Evolutionary conservation across 2,113 vertebrate genomes (phyloP).

Genomic region (Oplegnathus fasciatus): DNA sequence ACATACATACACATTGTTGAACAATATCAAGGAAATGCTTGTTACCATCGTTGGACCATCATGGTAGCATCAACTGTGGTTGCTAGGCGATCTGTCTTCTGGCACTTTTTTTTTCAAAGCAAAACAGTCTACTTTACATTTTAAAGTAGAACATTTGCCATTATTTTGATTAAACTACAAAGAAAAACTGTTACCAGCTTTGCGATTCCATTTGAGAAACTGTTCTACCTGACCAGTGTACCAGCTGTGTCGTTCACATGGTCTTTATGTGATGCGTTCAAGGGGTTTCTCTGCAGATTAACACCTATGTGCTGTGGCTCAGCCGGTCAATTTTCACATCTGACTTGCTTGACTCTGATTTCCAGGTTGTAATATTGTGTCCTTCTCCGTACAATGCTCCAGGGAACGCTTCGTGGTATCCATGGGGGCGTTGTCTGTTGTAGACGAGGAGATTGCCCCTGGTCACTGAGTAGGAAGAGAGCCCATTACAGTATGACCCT

Average conservation of each 20-base stretch:
- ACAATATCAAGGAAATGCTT: background rate
- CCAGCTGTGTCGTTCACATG: background rate
- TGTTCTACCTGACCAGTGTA: background rate
- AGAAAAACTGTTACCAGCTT: background rate
- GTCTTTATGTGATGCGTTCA: background rate
- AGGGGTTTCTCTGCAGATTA: slow-evolving; percentile 25
- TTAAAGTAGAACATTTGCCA: background rate
- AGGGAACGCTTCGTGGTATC: slow-evolving; percentile 36
- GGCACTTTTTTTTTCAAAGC: background rate
- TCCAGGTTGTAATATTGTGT: slow-evolving; percentile 42
- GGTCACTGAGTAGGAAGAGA: slow-evolving; percentile 76
- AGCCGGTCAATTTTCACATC: slow-evolving; percentile 46
- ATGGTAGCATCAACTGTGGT: background rate
- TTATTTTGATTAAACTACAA: background rate
- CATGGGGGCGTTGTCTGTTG: slow-evolving; percentile 53
- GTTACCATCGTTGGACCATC: background rate
- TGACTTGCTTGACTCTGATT: slow-evolving; percentile 47
- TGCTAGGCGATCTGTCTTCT: background rate
- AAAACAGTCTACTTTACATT: background rate
- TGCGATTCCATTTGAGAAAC: background rate
- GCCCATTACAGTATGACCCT: slow-evolving; percentile 78
- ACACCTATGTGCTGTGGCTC: slow-evolving; percentile 22
- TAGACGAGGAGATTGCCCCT: slow-evolving; percentile 64
- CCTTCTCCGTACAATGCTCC: slow-evolving; percentile 25
- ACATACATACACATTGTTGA: background rate